These are phyloP conservation scores for Diarsia mendica DNA, from an alignment of 2,888 invertebrate species.

Conservation along the genomic window DNA sequence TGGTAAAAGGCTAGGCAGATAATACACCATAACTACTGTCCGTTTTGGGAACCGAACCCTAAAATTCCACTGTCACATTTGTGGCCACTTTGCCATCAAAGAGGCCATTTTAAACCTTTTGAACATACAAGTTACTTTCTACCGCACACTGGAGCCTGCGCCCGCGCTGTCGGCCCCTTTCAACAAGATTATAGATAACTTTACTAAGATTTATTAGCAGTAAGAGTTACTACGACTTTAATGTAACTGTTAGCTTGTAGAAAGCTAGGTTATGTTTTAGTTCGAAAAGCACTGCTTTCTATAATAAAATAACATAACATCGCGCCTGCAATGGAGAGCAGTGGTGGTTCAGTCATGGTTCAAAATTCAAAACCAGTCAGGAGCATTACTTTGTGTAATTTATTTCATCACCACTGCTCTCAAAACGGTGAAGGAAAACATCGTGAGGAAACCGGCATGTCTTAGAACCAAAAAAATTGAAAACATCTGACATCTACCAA, in stretches of 20 bases:
- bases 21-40: neutral
- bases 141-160: constrained; percentile 12
- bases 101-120: neutral
- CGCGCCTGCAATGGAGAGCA: no score
- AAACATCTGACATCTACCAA: no score
- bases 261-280: constrained; percentile 5
- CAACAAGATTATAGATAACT: constrained; percentile 41
- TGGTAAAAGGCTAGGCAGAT: no score
- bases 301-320: no score
- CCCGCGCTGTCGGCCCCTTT: constrained; percentile 16
- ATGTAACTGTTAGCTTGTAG: constrained; percentile 4
- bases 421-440: no score
- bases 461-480: no score
- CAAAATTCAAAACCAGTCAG: no score
- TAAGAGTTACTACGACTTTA: constrained; percentile 8
- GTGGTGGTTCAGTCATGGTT: no score
- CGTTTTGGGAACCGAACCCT: neutral
- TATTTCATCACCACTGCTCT: no score
- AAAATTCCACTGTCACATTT: neutral
- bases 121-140: constrained; percentile 27
- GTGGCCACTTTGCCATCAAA: neutral
- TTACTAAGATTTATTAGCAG: constrained; percentile 28
- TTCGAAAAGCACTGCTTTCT: neutral
- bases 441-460: no score
- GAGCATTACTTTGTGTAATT: no score